Percentiles rank a stretch among this genome's conserved stretches.
Evolutionary conservation across 1,140 invertebrate species (phyloP).

Genomic region (Zaprionus ghesquierei): DNA sequence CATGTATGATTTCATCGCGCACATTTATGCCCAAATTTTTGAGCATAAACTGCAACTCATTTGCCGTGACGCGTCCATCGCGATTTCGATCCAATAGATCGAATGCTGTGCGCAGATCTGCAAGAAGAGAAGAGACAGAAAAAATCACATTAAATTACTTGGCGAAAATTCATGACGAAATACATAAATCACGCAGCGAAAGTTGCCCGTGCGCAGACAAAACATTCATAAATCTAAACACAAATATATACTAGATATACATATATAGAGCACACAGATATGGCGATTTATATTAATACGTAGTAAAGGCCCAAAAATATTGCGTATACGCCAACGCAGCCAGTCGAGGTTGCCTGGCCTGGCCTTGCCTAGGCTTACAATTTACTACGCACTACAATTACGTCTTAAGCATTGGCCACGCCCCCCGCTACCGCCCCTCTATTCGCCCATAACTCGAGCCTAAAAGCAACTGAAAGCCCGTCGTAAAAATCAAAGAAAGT

Average conservation of each 20-base stretch:
- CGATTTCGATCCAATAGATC: constrained; percentile 88
- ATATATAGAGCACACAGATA: neutral
- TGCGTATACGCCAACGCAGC: constrained; percentile 22
- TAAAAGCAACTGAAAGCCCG: constrained; percentile 21
- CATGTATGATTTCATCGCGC: constrained; percentile 87
- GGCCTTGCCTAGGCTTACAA: neutral
- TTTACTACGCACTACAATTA: constrained; percentile 17
- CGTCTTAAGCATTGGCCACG: neutral
- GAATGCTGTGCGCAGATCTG: constrained; percentile 89
- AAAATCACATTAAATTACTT: neutral
- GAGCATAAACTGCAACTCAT: constrained; percentile 89
- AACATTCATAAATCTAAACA: constrained; percentile 17
- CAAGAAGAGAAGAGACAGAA: constrained; percentile 51
- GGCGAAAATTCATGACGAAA: neutral
- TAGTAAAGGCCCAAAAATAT: constrained; percentile 20
- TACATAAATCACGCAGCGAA: constrained; percentile 3
- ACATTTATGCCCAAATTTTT: constrained; percentile 89
- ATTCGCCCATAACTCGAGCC: neutral
- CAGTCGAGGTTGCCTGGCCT: no score
- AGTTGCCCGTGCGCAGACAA: neutral
- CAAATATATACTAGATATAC: neutral
- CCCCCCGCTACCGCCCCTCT: neutral
- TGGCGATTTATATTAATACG: neutral
- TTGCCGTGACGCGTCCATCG: constrained; percentile 88
- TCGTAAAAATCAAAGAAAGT: constrained; percentile 59